Evolutionary conservation across 2,888 invertebrate species (phyloP), one percentile per base, ranked within the genome.

Genomic region (Drosophila kanekoi): DNA sequence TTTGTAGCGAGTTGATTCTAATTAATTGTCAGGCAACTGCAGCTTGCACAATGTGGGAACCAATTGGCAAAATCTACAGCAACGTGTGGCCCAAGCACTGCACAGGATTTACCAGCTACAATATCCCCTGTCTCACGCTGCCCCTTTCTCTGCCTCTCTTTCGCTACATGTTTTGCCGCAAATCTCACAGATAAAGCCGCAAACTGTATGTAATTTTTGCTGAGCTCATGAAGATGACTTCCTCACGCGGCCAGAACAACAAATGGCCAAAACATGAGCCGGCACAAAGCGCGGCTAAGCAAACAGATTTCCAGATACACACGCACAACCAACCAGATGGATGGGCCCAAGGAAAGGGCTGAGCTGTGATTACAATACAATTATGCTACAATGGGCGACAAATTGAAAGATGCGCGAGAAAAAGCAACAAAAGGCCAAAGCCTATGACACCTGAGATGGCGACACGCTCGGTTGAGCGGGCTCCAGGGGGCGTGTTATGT

Each of bases 371-470:
- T 81, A 79, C 73, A 68, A 62, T 77, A 69, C 89, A 89, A 85
- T 85, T 89, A 86, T 76, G 79, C 77, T 68, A 71, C 82, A 72
- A 74, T 57, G 60, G 81, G 87, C 78, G 80, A 81, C 82, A 84
- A 77, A 81, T 89, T 84, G 77, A 86, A 87, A 89, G 81, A 79
- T 68, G 71, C 62, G 64, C 49, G 45, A 49, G 41, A 41, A 59
- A 59, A 58, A 44, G 48, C 52, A 40, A 37, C 52, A 53, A 68
- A 70, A 66, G 69, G 65, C 51, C 70, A 58, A 71, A 71, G 66
- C 58, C 77, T 65, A 71, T 78, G 79, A 81, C 76, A 87, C 79
- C 77, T 53, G 79, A 85, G 82, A 82, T 60, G 16, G 16, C 40
- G 56, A 73, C 65, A 66, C 88, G 83, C 80, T 71, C 66, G 47